These are phyloP conservation scores for Pyralis farinalis DNA, from an alignment of 2,888 invertebrate genomes.

Conservation along the genomic window DNA sequence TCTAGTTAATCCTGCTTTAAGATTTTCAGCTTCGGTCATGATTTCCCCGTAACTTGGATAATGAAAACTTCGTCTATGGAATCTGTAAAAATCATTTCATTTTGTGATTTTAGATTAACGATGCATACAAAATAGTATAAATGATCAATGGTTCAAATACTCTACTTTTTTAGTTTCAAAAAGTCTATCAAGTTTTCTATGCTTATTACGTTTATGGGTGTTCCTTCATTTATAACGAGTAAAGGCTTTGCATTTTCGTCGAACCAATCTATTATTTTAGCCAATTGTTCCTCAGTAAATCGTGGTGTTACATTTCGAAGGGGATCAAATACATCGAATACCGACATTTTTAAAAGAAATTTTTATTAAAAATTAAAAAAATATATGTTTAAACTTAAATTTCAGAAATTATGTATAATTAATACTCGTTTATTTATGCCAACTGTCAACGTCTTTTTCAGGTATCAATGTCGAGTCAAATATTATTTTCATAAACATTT, in stretches of 20 bases:
- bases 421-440: too few species aligned
- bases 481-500: too few species aligned
- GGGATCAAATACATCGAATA: slow-evolving; percentile 48
- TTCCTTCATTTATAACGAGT: slow-evolving; percentile 41
- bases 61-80: slow-evolving; percentile 56
- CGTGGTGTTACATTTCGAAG: slow-evolving; percentile 37
- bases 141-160: slow-evolving; percentile 12
- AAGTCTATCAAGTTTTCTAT: slow-evolving; percentile 50
- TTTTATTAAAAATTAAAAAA: too few species aligned
- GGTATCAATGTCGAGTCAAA: too few species aligned
- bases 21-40: slow-evolving; percentile 52
- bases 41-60: slow-evolving; percentile 61
- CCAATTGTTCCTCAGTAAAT: slow-evolving; percentile 54
- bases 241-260: slow-evolving; percentile 47
- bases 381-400: not conserved
- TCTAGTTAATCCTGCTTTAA: slow-evolving; percentile 45
- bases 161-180: slow-evolving; percentile 58
- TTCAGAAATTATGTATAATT: too few species aligned
- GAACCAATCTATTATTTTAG: slow-evolving; percentile 51
- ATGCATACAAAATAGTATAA: not conserved
- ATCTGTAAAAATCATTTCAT: slow-evolving; percentile 33
- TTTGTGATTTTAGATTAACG: not conserved
- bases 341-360: slow-evolving; percentile 33
- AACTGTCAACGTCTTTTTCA: too few species aligned
- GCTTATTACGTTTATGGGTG: slow-evolving; percentile 49